Evolutionary conservation across 2,797 vertebrate genomes (phyloP).

Genomic region (Alcedo quadribrachys): DNA sequence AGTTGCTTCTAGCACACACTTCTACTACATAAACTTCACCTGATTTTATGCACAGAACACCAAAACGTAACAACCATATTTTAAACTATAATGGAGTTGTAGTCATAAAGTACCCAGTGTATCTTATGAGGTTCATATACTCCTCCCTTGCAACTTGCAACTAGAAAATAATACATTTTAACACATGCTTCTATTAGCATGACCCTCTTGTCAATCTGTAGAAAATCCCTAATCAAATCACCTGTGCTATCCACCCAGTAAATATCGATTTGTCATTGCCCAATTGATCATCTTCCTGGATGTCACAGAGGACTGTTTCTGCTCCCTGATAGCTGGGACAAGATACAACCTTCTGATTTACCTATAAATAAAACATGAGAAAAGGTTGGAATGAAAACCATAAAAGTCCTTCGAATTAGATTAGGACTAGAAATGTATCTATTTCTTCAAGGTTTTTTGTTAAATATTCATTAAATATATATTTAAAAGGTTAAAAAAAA

Average conservation of each 20-base stretch:
- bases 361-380: conserved; percentile 33
- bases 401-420: neutral
- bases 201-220: neutral
- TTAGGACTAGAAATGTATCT: conserved; percentile 14
- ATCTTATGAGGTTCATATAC: neutral
- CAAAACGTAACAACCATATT: neutral
- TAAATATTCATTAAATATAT: conserved; percentile 44
- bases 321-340: neutral
- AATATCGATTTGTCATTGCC: neutral
- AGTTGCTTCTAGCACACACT: neutral
- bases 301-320: neutral
- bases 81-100: neutral
- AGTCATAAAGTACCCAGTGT: neutral
- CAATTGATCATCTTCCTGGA: neutral
- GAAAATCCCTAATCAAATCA: neutral
- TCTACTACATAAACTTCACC: neutral
- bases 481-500: conserved; percentile 12
- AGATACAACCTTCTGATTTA: neutral
- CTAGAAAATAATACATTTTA: neutral
- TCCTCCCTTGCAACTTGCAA: neutral
- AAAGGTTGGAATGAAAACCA: neutral
- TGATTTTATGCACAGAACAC: neutral
- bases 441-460: neutral
- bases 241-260: neutral
- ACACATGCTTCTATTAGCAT: neutral